These are phyloP conservation scores for Oryzaephilus surinamensis DNA, from an alignment of 1,140 invertebrate species.

Conservation along the genomic window DNA sequence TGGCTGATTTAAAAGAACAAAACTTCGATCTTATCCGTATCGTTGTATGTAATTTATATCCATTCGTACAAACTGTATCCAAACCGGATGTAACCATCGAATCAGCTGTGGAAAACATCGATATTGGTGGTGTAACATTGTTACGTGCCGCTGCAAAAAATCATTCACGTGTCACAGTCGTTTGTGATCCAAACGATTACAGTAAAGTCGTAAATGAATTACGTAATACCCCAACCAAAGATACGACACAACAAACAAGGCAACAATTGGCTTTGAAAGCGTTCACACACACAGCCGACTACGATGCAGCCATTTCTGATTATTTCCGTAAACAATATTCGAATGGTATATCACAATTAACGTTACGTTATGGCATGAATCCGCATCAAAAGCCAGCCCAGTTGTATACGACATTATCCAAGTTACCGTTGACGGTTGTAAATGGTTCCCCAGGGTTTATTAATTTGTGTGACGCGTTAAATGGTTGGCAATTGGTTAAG, in stretches of 20 bases:
- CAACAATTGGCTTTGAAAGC: constrained; percentile 80
- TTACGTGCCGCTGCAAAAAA: constrained; percentile 95
- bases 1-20: constrained; percentile 67
- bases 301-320: constrained; percentile 89
- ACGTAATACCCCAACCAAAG: constrained; percentile 41
- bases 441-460: constrained; percentile 97
- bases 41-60: constrained; percentile 96
- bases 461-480: constrained; percentile 94
- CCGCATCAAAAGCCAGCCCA: constrained; percentile 96
- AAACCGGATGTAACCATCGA: constrained; percentile 69
- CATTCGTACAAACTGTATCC: constrained; percentile 84
- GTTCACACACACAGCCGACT: constrained; percentile 90
- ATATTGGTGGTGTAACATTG: constrained; percentile 93
- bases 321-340: constrained; percentile 91
- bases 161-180: constrained; percentile 86
- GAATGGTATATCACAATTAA: constrained; percentile 62
- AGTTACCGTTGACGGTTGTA: constrained; percentile 79
- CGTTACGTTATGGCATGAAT: constrained; percentile 94
- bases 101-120: constrained; percentile 95
- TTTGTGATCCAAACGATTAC: constrained; percentile 92
- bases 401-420: constrained; percentile 68
- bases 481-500: constrained; percentile 91
- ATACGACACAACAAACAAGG: constrained; percentile 63
- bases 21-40: constrained; percentile 64
- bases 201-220: constrained; percentile 57